Evolutionary conservation across 2,797 vertebrate genomes (phyloP).

Genomic region (Muscicapa striata): DNA sequence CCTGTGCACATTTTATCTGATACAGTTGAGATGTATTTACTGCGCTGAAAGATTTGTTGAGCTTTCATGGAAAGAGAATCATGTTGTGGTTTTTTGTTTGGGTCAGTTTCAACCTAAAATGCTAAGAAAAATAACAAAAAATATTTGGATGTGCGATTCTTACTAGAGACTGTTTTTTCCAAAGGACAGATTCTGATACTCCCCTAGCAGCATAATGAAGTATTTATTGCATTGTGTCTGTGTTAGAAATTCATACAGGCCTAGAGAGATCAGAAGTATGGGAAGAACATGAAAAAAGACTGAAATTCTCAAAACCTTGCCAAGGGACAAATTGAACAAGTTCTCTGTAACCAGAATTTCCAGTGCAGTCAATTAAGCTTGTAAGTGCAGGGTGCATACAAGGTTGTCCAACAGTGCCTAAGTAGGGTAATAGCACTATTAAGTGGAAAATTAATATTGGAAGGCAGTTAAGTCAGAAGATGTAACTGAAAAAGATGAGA

Average conservation of each 20-base stretch:
- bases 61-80: conserved; percentile 40
- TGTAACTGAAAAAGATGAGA: neutral
- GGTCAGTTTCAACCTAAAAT: conserved; percentile 28
- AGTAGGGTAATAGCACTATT: neutral
- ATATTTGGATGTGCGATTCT: neutral
- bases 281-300: conserved; percentile 14
- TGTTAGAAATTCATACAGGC: conserved; percentile 9
- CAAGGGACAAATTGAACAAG: conserved; percentile 1
- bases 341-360: conserved; percentile 33
- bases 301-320: neutral
- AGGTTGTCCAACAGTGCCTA: neutral
- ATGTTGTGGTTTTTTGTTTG: neutral
- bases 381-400: neutral
- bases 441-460: neutral
- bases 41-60: conserved; percentile 25
- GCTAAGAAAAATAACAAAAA: conserved; percentile 16
- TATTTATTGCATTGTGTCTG: neutral
- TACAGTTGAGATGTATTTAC: conserved; percentile 2
- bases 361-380: neutral
- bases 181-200: conserved; percentile 33
- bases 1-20: neutral
- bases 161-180: conserved; percentile 4
- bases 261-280: conserved; percentile 23
- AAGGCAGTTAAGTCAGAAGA: neutral
- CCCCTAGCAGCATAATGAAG: conserved; percentile 11